A percentile compares a stretch with the other conserved stretches of the same genome.
These are phyloP conservation scores for Lophura nycthemera DNA, from an alignment of 2,113 vertebrate genomes.

Conservation along the genomic window DNA sequence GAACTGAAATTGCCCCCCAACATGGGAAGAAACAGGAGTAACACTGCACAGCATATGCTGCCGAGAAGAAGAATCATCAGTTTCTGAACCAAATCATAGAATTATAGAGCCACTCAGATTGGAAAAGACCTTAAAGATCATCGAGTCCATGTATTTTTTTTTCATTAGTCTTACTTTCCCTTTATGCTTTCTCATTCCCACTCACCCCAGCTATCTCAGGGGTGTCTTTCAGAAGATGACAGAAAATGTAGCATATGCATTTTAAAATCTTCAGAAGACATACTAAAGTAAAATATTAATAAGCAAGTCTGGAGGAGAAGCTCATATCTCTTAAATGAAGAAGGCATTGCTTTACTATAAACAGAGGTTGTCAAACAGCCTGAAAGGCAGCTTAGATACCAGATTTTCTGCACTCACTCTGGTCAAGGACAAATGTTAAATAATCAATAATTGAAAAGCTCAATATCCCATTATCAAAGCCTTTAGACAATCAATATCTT, in stretches of 20 bases:
- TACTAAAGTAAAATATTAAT: not conserved
- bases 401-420: not conserved
- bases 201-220: not conserved
- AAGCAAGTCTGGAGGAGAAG: not conserved
- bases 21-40: not conserved
- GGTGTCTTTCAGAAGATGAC: not conserved
- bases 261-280: not conserved
- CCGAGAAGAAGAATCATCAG: not conserved
- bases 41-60: not conserved
- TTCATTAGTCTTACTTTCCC: not conserved
- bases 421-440: not conserved
- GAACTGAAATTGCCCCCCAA: not conserved
- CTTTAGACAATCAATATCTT: not conserved
- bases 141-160: not conserved
- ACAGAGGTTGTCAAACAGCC: not conserved
- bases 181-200: not conserved
- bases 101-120: too few species aligned
- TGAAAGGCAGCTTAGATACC: not conserved
- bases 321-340: not conserved
- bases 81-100: not conserved
- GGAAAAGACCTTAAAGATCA: too few species aligned
- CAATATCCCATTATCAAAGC: not conserved
- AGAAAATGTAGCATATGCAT: not conserved
- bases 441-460: not conserved
- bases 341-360: not conserved